Evolutionary conservation across 2,113 vertebrate species (phyloP), one percentile per base, ranked within the genome.

Genomic region (Poeciliopsis prolifica): DNA sequence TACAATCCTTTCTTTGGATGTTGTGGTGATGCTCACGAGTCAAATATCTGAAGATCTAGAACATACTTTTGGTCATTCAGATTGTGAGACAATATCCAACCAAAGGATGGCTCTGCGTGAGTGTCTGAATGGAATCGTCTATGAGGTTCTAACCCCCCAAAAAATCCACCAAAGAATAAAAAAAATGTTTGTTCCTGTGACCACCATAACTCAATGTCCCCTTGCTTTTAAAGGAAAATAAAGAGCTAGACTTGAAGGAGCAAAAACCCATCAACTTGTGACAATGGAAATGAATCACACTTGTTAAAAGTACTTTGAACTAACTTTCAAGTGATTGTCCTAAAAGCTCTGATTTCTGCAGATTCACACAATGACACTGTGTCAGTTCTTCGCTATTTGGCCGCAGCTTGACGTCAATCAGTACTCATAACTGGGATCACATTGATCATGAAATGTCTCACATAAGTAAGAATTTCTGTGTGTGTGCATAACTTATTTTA

Each of bases 161-260:
- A 65, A 10, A 48, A 60, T 8, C 19, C n/a, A 35, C 33, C 33
- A 35, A 37, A 37, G 10, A 37, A 37, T 12, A 11, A 37, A 11
- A 37, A 35, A 35, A 9, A 35, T 1, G 2, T 37, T 37, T 11
- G 35, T 10, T 37, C 35, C 35, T 37, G 35, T 37, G 35, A 37
- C 11, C 35, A 10, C 35, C 8, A 10, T 35, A 35, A 35, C 9
- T 35, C 9, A 35, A 35, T 48, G 17, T 68, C 24, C 10, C 15
- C 14, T 70, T 7, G 54, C 30, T 15, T 58, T 64, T 24, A 17
- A 2, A 95, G 95, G 95, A 95, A 87, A 95, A 95, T 68, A 77
- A 89, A 24, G 92, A 95, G 28, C 89, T 94, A 28, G 94, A 94
- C 73, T 65, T 87, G 70, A 93, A 94, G 82, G 95, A 95, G 75